Evolutionary conservation across 2,888 invertebrate species (phyloP).

Genomic region (Ormia ochracea): DNA sequence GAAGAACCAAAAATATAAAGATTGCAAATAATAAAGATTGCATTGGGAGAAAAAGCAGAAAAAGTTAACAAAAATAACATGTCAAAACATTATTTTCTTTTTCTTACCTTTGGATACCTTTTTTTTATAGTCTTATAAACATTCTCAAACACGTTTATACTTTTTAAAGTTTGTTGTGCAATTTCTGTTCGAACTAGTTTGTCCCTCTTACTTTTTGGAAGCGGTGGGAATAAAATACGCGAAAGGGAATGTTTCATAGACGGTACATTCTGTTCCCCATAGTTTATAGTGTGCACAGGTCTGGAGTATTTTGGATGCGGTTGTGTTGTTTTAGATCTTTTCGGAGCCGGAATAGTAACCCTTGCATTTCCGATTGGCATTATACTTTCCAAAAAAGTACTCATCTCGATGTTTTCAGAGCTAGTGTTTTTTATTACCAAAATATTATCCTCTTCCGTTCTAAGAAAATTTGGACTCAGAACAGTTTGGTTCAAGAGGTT

Average conservation of each 20-base stretch:
- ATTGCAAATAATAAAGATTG: background rate
- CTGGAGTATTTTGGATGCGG: background rate
- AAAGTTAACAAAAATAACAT: background rate
- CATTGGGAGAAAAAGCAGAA: background rate
- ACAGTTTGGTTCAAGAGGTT: constrained; percentile 39
- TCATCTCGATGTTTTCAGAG: background rate
- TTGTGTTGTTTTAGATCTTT: too few species aligned
- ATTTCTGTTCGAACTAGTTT: background rate
- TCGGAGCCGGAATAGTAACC: background rate
- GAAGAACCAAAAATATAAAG: background rate
- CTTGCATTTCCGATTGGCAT: background rate
- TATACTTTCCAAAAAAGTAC: constrained; percentile 19
- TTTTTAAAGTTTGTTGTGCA: constrained; percentile 25
- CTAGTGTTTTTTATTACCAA: constrained; percentile 33
- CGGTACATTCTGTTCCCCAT: constrained; percentile 16
- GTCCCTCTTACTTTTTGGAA: background rate
- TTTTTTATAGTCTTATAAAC: constrained; percentile 36
- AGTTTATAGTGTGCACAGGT: constrained; percentile 12
- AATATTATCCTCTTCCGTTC: constrained; percentile 40
- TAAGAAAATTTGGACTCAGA: constrained; percentile 30
- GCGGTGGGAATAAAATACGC: background rate
- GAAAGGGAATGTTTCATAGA: background rate
- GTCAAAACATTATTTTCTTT: background rate
- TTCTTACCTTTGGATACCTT: constrained; percentile 26
- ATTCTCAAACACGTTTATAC: constrained; percentile 33